These are phyloP conservation scores for Enteromius unitaeniatus DNA, from an alignment of 2,797 vertebrate species.

Conservation along the genomic window DNA sequence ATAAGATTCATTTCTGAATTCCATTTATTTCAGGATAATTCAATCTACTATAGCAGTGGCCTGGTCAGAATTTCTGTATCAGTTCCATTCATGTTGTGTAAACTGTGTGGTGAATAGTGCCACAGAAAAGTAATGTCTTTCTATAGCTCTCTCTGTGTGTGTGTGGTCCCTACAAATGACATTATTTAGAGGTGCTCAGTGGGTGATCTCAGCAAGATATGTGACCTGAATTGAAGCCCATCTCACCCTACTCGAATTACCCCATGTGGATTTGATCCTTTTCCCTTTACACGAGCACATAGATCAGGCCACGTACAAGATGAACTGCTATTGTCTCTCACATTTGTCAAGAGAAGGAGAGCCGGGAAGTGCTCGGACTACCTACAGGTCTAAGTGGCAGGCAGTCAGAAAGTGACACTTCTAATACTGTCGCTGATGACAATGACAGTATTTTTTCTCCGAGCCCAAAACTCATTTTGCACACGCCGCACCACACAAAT, in stretches of 20 bases:
- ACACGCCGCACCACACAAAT: slow-evolving; percentile 29
- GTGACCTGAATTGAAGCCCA: slow-evolving; percentile 47
- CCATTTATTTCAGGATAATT: slow-evolving; percentile 31
- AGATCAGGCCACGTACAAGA: slow-evolving; percentile 47
- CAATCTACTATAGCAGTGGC: background rate
- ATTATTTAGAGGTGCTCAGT: slow-evolving; percentile 46
- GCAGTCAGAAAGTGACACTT: slow-evolving; percentile 51
- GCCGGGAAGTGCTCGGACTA: slow-evolving; percentile 45
- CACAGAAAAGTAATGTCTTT: slow-evolving; percentile 18
- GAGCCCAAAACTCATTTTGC: slow-evolving; percentile 50
- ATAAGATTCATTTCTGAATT: slow-evolving; percentile 14
- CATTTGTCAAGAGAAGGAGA: slow-evolving; percentile 55
- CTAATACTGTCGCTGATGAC: slow-evolving; percentile 55
- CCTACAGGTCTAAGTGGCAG: slow-evolving; percentile 57
- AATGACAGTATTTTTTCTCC: slow-evolving; percentile 48
- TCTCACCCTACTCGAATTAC: slow-evolving; percentile 46
- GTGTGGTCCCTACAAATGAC: slow-evolving; percentile 28
- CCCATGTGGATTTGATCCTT: slow-evolving; percentile 55
- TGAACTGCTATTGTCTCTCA: slow-evolving; percentile 53
- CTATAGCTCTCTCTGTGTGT: background rate
- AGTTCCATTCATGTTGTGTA: slow-evolving; percentile 14
- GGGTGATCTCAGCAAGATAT: slow-evolving; percentile 45
- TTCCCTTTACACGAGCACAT: slow-evolving; percentile 48
- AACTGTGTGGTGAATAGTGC: slow-evolving; percentile 8
- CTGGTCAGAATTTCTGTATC: background rate